A percentile compares a stretch with the other conserved stretches of the same genome.
phyloP scores from a whole-genome alignment of 1,140 invertebrate species.

The Drosophila kurseongensis region DNA sequence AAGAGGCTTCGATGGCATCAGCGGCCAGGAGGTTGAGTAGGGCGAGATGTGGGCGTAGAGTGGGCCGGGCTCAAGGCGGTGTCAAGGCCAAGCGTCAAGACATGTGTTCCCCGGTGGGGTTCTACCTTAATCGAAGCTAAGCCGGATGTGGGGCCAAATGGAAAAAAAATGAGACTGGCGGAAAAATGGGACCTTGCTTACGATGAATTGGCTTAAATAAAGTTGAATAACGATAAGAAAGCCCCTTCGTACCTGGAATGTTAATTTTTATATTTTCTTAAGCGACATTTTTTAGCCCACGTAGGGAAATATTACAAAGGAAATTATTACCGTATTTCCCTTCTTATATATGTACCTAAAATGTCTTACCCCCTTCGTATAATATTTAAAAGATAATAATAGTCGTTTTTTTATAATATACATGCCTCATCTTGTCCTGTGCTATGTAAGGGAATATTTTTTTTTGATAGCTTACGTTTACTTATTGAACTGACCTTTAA shows the following conservation, averaged over 20 bases:
- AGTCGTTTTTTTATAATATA: too few species aligned
- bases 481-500: too few species aligned
- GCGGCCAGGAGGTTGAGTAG: constrained; percentile 25
- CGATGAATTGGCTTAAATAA: constrained; percentile 36
- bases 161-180: constrained; percentile 27
- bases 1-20: constrained; percentile 70
- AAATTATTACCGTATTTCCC: too few species aligned
- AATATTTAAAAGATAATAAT: too few species aligned
- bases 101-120: constrained; percentile 35
- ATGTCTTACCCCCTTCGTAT: too few species aligned
- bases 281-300: neutral
- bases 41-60: constrained; percentile 12
- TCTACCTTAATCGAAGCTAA: constrained; percentile 58
- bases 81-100: constrained; percentile 64
- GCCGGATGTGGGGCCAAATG: constrained; percentile 37
- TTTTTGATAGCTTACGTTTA: too few species aligned
- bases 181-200: constrained; percentile 18
- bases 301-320: too few species aligned
- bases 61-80: constrained; percentile 25
- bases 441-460: too few species aligned
- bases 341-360: too few species aligned
- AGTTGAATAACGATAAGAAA: constrained; percentile 6
- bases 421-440: too few species aligned
- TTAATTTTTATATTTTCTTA: neutral
- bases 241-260: neutral